A percentile compares a stretch with the other conserved stretches of the same genome.
Evolutionary conservation across 1,140 invertebrate genomes (phyloP).

Genomic region (Wasmannia auropunctata): DNA sequence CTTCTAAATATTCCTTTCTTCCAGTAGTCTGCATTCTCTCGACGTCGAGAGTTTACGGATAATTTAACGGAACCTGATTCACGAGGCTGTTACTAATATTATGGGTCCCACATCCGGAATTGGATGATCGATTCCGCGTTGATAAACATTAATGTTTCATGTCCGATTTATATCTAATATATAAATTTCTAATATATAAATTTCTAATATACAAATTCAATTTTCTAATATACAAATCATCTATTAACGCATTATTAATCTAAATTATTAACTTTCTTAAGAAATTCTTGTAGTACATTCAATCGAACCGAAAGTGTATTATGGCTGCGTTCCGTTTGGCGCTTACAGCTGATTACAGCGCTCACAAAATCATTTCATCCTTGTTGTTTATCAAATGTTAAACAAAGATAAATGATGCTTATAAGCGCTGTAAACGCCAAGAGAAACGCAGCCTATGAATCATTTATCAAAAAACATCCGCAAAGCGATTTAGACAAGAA

Average conservation of each 20-base stretch:
- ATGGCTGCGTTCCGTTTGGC: too few species aligned
- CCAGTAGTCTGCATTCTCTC: neutral
- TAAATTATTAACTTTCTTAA: neutral
- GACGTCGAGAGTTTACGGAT: slow-evolving; percentile 5
- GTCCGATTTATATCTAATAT: neutral
- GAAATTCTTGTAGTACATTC: neutral
- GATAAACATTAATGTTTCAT: neutral
- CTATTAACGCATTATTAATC: neutral
- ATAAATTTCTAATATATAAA: neutral
- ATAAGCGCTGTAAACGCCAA: too few species aligned
- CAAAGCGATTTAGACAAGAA: neutral
- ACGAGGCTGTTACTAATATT: neutral
- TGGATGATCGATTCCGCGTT: neutral
- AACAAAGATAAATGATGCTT: too few species aligned
- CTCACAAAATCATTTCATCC: too few species aligned
- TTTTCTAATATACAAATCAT: too few species aligned
- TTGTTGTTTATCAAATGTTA: too few species aligned
- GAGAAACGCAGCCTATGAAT: too few species aligned
- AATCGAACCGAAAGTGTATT: neutral
- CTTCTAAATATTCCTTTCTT: slow-evolving; percentile 51
- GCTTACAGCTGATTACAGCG: too few species aligned
- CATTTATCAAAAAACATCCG: neutral
- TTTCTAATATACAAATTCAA: neutral
- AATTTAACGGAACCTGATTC: slow-evolving; percentile 48
- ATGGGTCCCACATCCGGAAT: neutral